A percentile compares a stretch with the other conserved stretches of the same genome.
phyloP scores from a whole-genome alignment of 2,797 vertebrate species.

The Todus mexicanus region DNA sequence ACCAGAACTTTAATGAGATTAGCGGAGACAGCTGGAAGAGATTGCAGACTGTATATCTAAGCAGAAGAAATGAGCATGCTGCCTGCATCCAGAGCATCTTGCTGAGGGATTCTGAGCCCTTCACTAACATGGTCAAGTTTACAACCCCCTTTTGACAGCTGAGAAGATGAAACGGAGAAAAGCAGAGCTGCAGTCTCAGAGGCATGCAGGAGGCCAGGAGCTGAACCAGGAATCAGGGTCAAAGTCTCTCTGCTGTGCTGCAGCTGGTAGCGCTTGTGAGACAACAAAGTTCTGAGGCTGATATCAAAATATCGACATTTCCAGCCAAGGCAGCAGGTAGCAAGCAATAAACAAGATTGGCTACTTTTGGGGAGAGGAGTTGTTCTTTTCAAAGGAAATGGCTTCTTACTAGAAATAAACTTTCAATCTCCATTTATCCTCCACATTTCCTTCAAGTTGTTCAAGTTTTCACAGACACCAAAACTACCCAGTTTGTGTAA shows the following conservation, averaged over 20 bases:
- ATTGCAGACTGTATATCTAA: fast-evolving
- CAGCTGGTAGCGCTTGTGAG: background rate
- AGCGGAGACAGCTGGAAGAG: background rate
- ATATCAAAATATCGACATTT: background rate
- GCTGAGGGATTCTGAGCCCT: background rate
- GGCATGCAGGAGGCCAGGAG: background rate
- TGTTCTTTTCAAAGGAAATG: background rate
- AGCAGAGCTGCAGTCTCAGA: background rate
- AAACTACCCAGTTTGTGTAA: background rate
- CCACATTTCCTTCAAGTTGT: background rate
- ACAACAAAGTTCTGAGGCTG: background rate
- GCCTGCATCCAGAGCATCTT: background rate
- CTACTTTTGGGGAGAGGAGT: background rate
- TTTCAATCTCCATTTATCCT: background rate
- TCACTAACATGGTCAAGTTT: background rate
- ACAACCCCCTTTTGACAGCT: background rate
- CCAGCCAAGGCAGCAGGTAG: background rate
- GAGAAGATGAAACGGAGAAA: background rate
- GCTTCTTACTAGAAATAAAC: background rate
- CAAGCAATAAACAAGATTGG: background rate
- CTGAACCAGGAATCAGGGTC: background rate
- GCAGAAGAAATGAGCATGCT: background rate
- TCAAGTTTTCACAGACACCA: background rate
- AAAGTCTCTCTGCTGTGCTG: background rate
- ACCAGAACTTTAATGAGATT: background rate